Conservation (phyloP, 1,140 invertebrate genomes). For the Chlorops oryzae region DNA sequence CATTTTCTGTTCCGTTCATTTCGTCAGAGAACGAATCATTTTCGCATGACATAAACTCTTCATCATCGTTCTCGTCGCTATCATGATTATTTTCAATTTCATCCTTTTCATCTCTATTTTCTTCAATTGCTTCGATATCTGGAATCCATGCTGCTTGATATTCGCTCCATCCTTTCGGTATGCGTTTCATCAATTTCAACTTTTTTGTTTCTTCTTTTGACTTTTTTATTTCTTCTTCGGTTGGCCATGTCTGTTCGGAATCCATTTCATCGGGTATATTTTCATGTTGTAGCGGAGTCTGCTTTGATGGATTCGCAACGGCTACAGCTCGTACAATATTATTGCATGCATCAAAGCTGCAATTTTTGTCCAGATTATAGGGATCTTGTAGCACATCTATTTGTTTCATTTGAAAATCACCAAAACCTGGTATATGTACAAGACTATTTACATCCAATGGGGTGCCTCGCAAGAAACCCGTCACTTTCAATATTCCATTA, state of each 20-base stretch:
- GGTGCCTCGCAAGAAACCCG: conserved; percentile 77
- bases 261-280: conserved; percentile 86
- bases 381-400: conserved; percentile 73
- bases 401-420: conserved; percentile 84
- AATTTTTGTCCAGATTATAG: conserved; percentile 58
- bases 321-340: conserved; percentile 53
- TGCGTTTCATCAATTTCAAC: conserved; percentile 67
- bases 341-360: conserved; percentile 33
- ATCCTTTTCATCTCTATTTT: conserved; percentile 50
- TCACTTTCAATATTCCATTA: conserved; percentile 71
- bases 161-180: conserved; percentile 85
- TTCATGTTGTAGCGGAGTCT: conserved; percentile 73
- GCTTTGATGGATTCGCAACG: conserved; percentile 60
- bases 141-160: conserved; percentile 97
- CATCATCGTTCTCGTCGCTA: conserved; percentile 37
- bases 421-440: conserved; percentile 83
- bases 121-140: conserved; percentile 59
- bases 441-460: conserved; percentile 80
- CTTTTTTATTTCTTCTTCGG: conserved; percentile 77
- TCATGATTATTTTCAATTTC: conserved; percentile 30
- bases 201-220: conserved; percentile 60
- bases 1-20: conserved; percentile 49
- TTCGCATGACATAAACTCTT: conserved; percentile 59
- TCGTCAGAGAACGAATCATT: conserved; percentile 57
- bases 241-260: conserved; percentile 94